Conservation (phyloP, 2,113 vertebrate genomes). For the Hiodon alosoides region DNA sequence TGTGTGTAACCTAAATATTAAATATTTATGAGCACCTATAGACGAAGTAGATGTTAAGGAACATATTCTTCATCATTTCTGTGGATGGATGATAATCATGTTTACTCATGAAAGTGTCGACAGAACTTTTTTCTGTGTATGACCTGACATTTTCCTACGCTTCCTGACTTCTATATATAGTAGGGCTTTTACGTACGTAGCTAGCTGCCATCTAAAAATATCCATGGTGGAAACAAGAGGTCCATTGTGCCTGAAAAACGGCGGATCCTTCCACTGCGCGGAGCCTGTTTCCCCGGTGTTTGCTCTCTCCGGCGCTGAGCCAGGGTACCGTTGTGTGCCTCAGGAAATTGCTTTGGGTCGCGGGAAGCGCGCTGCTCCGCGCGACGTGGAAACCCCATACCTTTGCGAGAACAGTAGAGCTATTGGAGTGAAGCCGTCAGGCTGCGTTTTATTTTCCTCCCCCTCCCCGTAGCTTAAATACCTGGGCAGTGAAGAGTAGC, state of each 20-base stretch:
- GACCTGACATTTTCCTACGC: constrained; percentile 4
- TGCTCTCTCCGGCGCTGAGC: constrained; percentile 8
- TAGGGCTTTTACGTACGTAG: neutral
- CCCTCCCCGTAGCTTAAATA: neutral
- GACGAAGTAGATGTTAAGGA: neutral
- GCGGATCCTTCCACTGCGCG: neutral
- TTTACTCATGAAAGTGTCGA: neutral
- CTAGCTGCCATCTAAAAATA: constrained; percentile 14
- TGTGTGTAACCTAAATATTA: too few relatives aligned
- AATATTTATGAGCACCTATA: neutral
- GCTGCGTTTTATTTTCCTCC: neutral
- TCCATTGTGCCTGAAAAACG: constrained; percentile 6
- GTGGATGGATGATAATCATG: neutral
- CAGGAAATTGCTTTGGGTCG: constrained; percentile 33
- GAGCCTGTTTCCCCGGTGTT: constrained; percentile 19
- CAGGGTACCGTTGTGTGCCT: constrained; percentile 22
- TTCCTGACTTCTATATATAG: constrained; percentile 21
- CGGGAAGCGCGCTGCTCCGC: constrained; percentile 19
- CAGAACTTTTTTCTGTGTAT: neutral
- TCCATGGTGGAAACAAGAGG: constrained; percentile 14
- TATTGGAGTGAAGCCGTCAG: neutral
- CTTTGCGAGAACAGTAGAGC: constrained; percentile 7
- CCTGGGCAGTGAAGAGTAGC: neutral
- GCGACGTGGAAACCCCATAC: constrained; percentile 14
- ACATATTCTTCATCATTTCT: neutral